Evolutionary conservation across 2,888 invertebrate genomes (phyloP), one percentile per base, ranked within the genome.

Genomic region (Xylocampa areola): DNA sequence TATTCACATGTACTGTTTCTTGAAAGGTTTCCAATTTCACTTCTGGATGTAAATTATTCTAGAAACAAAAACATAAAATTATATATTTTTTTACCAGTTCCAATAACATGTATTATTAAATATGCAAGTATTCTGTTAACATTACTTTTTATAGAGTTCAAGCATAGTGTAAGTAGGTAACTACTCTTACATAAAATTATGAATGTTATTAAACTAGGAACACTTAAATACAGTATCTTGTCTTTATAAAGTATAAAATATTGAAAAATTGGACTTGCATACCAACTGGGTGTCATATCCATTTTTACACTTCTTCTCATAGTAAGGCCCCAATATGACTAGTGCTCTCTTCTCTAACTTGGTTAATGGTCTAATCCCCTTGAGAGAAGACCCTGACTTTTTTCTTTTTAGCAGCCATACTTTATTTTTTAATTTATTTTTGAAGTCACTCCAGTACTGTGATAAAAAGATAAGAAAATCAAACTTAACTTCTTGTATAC

Each of bases 371-470:
- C 77, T 84, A 5, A 80, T 68, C 11, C 68, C 76, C 36, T 80
- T 85, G 14, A 79, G 77, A 7, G 76, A 61, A 21, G 68, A 51
- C 1, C 82, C 81, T 4, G 71, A 55, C 41, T 82, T 83, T 43
- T 72, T 79, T 41, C 74, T 82, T 33, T 84, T 85, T 14, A 85
- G 33, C 4, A 84, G 54, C 29, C 67, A 79, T 0, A 84, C 68
- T 76, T 89, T 89, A 27, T 87, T 89, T 50, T 90, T 90, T 17
- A 90, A 58, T 71, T 90, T 91, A 50, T 86, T 88, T 57, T 90
- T 90, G 62, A 86, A 90, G 61, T 90, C 90, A 78, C 90, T 90
- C 90, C 91, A 91, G 40, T 89, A 89, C 90, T 91, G 67, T 17
- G 32, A 19, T 16, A 19, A 8, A 8, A 4, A 11, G 1, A 8